Base-by-base conservation (phyloP, 2,888 invertebrate species). In the Enchytraeus crypticus region DNA sequence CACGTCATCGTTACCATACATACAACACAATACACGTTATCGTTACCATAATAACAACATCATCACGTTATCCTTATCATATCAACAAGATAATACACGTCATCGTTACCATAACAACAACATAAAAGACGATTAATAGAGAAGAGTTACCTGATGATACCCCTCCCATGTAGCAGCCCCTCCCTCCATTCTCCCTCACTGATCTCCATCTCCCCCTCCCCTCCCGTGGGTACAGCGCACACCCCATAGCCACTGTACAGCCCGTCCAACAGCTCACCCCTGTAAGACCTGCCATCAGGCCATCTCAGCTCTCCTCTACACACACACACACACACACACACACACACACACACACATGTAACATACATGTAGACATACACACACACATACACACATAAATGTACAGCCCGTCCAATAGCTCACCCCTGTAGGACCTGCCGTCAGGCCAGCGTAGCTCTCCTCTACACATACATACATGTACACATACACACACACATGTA, bases 131-230 rank as follows among this genome's bases (percentile, higher is more conserved):
- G n/a, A n/a, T n/a, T n/a, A n/a, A n/a, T n/a, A n/a, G n/a, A n/a
- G n/a, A n/a, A n/a, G 38, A 14, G 38, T 74, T 87, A 89, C 73
- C 84, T 80, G 64, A 63, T 55, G 4, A 47, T 45, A 2, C 59
- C 64, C 29, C 46, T 49, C 47, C 63, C 65, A 75, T 92, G 89
- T 72, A 90, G 83, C 73, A 89, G 87, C 0, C 89, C 90, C 73
- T 86, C 86, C 64, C 85, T 78, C 92, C 92, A 92, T 59, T 86
- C 83, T 0, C 84, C 92, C 76, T 90, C 89, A 73, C 89, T 89
- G 27, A 85, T 82, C 56, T 77, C 77, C 1, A 88, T 87, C 76
- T 82, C 77, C 34, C 69, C 69, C 8, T 33, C 76, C 32, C 69
- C 70, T 14, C 34, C 58, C 43, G 69, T 70, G 43, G 70, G 71